A percentile compares a stretch with the other conserved stretches of the same genome.
Evolutionary conservation across 2,797 vertebrate genomes (phyloP).

Genomic region (Notolabrus celidotus): DNA sequence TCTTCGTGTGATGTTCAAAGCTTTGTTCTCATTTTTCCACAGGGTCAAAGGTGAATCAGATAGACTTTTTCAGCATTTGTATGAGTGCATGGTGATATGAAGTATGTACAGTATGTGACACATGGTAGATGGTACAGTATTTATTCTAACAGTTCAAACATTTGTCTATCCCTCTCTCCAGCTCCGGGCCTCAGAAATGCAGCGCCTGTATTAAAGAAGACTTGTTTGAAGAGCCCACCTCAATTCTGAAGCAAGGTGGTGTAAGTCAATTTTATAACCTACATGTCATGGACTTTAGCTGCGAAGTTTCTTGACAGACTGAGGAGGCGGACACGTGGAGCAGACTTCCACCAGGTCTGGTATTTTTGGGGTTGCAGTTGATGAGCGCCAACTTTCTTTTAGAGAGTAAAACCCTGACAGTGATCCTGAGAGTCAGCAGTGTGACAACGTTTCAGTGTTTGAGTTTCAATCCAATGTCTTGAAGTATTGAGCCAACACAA

Average conservation of each 20-base stretch:
- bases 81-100: too few species aligned
- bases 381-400: not conserved
- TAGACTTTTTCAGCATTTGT: too few species aligned
- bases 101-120: not conserved
- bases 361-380: conserved; percentile 1
- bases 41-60: too few species aligned
- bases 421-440: conserved; percentile 9
- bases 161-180: conserved; percentile 60
- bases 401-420: conserved; percentile 6
- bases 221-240: conserved; percentile 94
- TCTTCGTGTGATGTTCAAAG: too few species aligned
- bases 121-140: not conserved
- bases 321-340: not conserved
- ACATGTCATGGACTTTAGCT: not conserved
- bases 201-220: conserved; percentile 95
- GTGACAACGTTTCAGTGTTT: not conserved
- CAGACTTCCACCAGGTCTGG: not conserved
- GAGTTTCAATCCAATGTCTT: too few species aligned
- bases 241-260: conserved; percentile 91
- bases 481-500: conserved; percentile 18
- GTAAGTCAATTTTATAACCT: conserved; percentile 82
- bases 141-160: not conserved
- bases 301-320: not conserved
- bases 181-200: conserved; percentile 95
- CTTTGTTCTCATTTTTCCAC: too few species aligned